Base-by-base conservation (phyloP, 2,797 vertebrate genomes). In the Tangara arthus region DNA sequence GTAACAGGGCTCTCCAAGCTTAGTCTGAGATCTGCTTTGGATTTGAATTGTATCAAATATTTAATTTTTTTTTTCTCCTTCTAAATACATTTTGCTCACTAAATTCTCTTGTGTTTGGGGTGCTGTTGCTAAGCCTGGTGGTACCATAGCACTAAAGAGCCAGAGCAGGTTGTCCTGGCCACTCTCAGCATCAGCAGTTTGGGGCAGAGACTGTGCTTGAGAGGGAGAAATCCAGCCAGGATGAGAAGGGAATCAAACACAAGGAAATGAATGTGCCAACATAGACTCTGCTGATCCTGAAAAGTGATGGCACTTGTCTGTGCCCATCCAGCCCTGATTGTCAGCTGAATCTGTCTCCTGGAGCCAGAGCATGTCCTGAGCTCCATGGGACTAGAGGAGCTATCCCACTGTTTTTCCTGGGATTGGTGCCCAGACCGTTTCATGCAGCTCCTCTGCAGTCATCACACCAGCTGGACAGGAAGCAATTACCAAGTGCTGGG, bases 381-480 rank as follows among this genome's bases (percentile, higher is more conserved):
- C 66, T 32, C 65, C 30, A 0, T 13, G 44, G 68, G 64, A 30
- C 60, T 24, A 5, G 53, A 39, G 82, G 76, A 76, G 79, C 52
- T 49, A 16, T 60, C 57, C 77, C 78, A 44, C 24, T 75, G 69
- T 32, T 88, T 57, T 75, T 87, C 34, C 91, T 84, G 88, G 85
- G 65, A 46, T 72, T 57, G 52, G 20, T 91, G 95, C 56, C 93
- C 56, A 23, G 32, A 50, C 24, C 49, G 8, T 13, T 57, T 49
- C 27, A 11, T 19, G 82, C 78, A 90, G 84, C 76, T 72, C 76
- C 75, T 61, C 56, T 94, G 77, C 89, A 79, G 76, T 42, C 73
- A 81, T 32, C 91, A 60, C 80, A 85, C 79, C 73, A 81, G 87
- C 92, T 84, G 7, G 30, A 49, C 91, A 65, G 95, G 94, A 94